These are phyloP conservation scores for Drosophila burlai DNA, from an alignment of 1,140 invertebrate genomes.

Conservation along the genomic window DNA sequence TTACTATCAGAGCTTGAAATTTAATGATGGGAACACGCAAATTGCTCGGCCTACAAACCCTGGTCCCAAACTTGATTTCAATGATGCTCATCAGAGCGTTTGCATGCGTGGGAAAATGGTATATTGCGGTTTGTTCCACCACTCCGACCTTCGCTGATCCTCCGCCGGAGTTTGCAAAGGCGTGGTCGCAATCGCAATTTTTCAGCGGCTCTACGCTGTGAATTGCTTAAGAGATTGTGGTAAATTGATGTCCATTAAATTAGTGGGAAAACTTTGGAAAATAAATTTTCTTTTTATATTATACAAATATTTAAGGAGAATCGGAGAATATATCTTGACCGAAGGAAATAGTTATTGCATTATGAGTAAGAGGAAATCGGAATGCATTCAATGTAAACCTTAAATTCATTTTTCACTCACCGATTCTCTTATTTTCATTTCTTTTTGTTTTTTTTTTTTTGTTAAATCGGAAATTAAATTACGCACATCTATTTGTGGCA, in stretches of 20 bases:
- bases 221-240: constrained; percentile 57
- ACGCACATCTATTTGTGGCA: no score
- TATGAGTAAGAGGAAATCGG: no score
- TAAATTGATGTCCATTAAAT: constrained; percentile 27
- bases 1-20: constrained; percentile 57
- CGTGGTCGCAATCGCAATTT: constrained; percentile 31
- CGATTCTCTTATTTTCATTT: no score
- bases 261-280: no score
- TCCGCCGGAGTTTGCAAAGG: constrained; percentile 27
- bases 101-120: constrained; percentile 61
- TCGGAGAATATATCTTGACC: no score
- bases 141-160: constrained; percentile 10
- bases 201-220: constrained; percentile 35
- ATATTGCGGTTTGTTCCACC: constrained; percentile 55
- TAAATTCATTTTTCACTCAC: no score
- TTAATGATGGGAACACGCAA: constrained; percentile 74
- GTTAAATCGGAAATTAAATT: no score
- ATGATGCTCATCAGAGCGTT: constrained; percentile 43
- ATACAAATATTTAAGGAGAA: no score
- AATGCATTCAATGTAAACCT: no score
- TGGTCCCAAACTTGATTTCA: constrained; percentile 56
- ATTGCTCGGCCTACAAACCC: constrained; percentile 16
- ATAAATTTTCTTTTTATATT: no score
- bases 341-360: no score
- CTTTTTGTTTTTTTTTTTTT: no score